Conservation (phyloP, 2,888 invertebrate species). For the Drosophila subquinaria region DNA sequence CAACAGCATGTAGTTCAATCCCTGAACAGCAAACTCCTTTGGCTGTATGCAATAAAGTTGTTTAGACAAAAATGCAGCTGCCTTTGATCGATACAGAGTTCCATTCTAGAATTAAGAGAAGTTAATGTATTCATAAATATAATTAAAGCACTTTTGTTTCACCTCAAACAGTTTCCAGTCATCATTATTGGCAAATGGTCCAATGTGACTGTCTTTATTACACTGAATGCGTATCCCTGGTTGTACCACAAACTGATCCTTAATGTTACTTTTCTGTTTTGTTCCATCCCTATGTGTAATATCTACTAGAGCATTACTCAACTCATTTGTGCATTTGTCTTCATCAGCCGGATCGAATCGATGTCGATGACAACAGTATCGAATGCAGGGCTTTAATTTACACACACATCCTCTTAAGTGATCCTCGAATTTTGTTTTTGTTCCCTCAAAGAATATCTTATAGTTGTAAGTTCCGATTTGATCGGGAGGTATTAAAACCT, state of each 20-base stretch:
- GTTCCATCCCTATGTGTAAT: background rate
- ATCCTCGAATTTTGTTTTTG: background rate
- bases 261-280: background rate
- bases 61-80: background rate
- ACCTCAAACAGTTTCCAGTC: conserved; percentile 1
- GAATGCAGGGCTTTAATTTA: conserved; percentile 1
- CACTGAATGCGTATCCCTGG: background rate
- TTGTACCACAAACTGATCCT: background rate
- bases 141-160: background rate
- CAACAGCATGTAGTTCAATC: background rate
- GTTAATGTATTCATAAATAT: too few species aligned
- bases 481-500: background rate
- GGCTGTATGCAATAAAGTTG: background rate
- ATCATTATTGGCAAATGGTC: background rate
- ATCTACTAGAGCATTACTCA: background rate
- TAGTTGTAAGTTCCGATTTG: background rate
- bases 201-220: background rate
- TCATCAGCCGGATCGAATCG: background rate
- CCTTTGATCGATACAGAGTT: background rate
- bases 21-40: background rate
- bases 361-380: conserved; percentile 5
- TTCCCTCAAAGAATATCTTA: background rate
- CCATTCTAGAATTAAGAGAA: too few species aligned
- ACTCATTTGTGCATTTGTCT: background rate
- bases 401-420: conserved; percentile 1